A percentile compares a stretch with the other conserved stretches of the same genome.
These are phyloP conservation scores for Drosophila malerkotliana DNA, from an alignment of 1,140 invertebrate species.

Conservation along the genomic window DNA sequence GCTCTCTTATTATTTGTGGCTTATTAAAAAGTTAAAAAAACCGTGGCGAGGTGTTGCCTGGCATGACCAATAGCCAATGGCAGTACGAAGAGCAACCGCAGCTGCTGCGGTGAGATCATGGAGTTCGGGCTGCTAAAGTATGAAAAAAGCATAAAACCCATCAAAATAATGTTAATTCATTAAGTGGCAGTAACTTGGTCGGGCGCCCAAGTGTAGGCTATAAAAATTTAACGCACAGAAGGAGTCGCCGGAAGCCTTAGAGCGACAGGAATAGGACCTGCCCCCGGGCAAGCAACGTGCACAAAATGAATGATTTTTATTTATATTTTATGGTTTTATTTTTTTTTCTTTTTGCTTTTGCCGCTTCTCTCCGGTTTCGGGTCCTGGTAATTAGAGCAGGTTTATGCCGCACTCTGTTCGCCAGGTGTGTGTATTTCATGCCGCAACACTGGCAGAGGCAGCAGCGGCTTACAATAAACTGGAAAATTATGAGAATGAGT, in stretches of 20 bases:
- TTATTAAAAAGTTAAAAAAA: constrained; percentile 77
- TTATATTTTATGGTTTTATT: constrained; percentile 75
- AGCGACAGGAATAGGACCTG: constrained; percentile 22
- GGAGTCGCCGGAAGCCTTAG: constrained; percentile 35
- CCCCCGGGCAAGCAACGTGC: constrained; percentile 49
- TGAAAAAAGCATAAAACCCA: constrained; percentile 80
- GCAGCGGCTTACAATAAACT: constrained; percentile 70
- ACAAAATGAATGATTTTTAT: constrained; percentile 79
- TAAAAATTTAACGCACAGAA: constrained; percentile 79
- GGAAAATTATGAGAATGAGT: constrained; percentile 81
- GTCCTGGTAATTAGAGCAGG: constrained; percentile 73
- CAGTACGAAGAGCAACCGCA: constrained; percentile 24
- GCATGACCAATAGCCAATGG: constrained; percentile 33
- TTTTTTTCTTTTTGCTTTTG: not conserved
- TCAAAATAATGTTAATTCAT: constrained; percentile 83
- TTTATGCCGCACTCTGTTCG: constrained; percentile 61
- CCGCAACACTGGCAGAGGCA: constrained; percentile 37
- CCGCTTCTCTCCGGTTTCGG: constrained; percentile 7
- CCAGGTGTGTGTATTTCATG: constrained; percentile 73
- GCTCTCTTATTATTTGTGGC: constrained; percentile 52
- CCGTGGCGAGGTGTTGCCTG: constrained; percentile 44
- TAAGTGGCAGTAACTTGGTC: constrained; percentile 79
- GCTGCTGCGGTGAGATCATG: constrained; percentile 24
- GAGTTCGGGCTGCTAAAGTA: constrained; percentile 55
- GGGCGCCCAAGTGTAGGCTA: constrained; percentile 78